Conservation (phyloP, 2,888 invertebrate species). For the Apotomis capreana region DNA sequence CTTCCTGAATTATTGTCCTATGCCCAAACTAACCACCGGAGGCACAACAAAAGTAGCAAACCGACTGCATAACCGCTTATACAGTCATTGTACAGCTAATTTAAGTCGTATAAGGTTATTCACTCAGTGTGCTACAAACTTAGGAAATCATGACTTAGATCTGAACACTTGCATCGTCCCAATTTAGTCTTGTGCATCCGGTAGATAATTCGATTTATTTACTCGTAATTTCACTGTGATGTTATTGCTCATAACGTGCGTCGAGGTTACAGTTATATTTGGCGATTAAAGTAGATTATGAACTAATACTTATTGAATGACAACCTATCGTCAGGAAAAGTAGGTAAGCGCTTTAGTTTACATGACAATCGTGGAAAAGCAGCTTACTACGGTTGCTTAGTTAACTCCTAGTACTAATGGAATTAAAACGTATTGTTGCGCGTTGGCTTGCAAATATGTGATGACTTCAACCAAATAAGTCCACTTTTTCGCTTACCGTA, state of each 20-base stretch:
- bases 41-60: no score
- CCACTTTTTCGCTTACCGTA: no score
- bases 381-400: conserved; percentile 38
- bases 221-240: conserved; percentile 1
- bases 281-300: conserved; percentile 32
- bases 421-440: conserved; percentile 30
- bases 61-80: no score
- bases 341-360: conserved; percentile 42
- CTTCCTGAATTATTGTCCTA: no score
- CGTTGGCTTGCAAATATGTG: not conserved
- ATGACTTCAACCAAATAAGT: no score
- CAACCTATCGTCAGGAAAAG: conserved; percentile 40
- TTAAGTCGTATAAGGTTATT: no score
- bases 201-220: conserved; percentile 2
- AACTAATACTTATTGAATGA: conserved; percentile 39
- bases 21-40: no score
- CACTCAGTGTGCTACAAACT: no score
- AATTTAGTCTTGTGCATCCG: conserved; percentile 2
- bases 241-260: not conserved
- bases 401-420: conserved; percentile 33
- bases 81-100: no score
- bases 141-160: not conserved
- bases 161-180: not conserved
- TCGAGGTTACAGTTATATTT: conserved; percentile 31
- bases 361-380: conserved; percentile 39